Evolutionary conservation across 1,140 invertebrate genomes (phyloP).

Genomic region (Megalopta genalis): DNA sequence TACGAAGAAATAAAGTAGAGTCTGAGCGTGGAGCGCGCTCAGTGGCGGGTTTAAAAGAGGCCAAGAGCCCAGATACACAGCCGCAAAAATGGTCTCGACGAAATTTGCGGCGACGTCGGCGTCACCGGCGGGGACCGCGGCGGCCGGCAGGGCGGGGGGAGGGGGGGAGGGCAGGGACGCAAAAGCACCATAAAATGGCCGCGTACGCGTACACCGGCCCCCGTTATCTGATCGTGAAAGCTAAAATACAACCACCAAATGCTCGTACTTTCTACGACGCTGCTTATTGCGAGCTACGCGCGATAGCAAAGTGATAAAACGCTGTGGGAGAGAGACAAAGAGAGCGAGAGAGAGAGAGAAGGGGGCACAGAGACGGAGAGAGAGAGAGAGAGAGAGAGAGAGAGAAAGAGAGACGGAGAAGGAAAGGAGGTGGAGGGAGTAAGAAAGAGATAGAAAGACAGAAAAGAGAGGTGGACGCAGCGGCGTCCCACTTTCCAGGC

Average conservation of each 20-base stretch:
- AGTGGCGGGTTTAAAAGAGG: too few relatives aligned
- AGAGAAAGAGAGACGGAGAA: background rate
- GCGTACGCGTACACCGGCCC: slow-evolving; percentile 21
- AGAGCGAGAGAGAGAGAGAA: background rate
- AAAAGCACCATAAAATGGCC: slow-evolving; percentile 41
- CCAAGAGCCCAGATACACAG: too few relatives aligned
- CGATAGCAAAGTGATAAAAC: slow-evolving; percentile 62
- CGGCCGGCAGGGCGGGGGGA: too few relatives aligned
- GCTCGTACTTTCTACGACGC: slow-evolving; percentile 58
- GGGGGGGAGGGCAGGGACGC: slow-evolving; percentile 1
- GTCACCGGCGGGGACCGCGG: background rate
- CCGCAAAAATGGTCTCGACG: background rate
- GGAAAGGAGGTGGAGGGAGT: background rate
- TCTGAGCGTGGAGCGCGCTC: too few relatives aligned
- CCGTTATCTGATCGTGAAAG: slow-evolving; percentile 56
- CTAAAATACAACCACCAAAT: slow-evolving; percentile 50
- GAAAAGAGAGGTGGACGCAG: slow-evolving; percentile 49
- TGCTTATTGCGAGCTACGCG: slow-evolving; percentile 50
- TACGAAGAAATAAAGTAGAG: too few relatives aligned
- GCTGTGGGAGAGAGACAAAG: background rate
- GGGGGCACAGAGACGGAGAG: background rate
- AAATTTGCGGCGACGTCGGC: slow-evolving; percentile 3
- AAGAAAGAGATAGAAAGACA: background rate
- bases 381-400: background rate
- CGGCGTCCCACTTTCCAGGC: slow-evolving; percentile 59